Conservation (phyloP, 2,797 vertebrate genomes). For the Meriones psammophilus region DNA sequence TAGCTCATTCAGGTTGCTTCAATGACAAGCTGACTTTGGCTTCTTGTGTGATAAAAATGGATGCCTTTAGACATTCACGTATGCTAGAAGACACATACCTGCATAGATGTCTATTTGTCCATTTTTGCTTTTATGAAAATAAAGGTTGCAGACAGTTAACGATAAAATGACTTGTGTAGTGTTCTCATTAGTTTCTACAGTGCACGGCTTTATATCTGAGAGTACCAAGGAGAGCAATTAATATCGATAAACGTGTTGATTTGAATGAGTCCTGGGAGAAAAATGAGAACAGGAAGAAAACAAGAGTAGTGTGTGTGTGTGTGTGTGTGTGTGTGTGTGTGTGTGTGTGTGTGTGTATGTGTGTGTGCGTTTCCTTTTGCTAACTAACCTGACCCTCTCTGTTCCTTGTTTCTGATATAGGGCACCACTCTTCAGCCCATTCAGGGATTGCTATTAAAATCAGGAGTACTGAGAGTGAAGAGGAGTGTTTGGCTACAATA, state of each 20-base stretch:
- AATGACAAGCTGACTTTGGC: neutral
- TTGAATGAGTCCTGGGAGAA: conserved; percentile 23
- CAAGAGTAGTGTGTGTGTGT: too few species aligned
- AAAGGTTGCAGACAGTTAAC: conserved; percentile 7
- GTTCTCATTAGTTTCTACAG: conserved; percentile 7
- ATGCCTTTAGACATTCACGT: neutral
- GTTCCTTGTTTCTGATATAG: conserved; percentile 1
- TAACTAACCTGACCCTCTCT: neutral
- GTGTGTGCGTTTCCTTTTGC: neutral
- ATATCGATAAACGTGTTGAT: neutral
- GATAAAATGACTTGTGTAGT: neutral
- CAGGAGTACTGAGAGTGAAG: neutral
- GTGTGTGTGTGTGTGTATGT: neutral
- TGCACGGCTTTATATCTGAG: neutral
- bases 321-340: neutral
- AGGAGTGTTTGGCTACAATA: neutral
- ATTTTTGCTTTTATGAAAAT: conserved; percentile 60
- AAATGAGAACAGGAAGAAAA: conserved; percentile 14
- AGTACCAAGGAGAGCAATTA: neutral
- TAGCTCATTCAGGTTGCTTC: conserved; percentile 21
- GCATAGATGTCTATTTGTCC: neutral
- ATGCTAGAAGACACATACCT: neutral
- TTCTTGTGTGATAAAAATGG: conserved; percentile 21
- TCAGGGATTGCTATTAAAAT: neutral
- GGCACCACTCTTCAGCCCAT: neutral